Base-by-base conservation (phyloP, 2,888 invertebrate genomes). In the Hirtodrosophila trivittata region DNA sequence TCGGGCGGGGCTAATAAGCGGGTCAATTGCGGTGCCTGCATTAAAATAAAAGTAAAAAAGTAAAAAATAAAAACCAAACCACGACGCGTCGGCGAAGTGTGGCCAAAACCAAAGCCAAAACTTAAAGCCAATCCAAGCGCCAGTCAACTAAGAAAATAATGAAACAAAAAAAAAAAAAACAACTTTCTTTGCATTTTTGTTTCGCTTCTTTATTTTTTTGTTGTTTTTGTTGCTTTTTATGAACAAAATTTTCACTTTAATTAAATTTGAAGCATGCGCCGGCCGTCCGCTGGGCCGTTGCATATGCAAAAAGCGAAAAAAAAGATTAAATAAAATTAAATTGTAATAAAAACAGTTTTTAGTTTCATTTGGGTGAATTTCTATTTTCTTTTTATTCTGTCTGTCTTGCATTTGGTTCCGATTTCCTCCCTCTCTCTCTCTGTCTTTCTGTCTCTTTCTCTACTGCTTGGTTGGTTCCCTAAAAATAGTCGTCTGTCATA, bases 211-310 rank as follows among this genome's bases (percentile, higher is more conserved):
- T 6, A 7, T 35, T 37, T 46, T 58, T 42, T 63, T 50, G 26
- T 49, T 32, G 54, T 60, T 66, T 37, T 57, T 12, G 35, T 49
- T 52, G 28, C 28, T 59, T 57, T 39, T 75, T 72, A 62, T 72
- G 52, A 51, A 52, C 68, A 60, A 77, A 49, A 77, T 82, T 82
- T 82, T 82, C 82, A 85, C 82, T 82, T 82, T 82, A 82, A 82
- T 82, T 82, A 85, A 85, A 82, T 85, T 78, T 82, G 57, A 85
- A 77, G 84, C 86, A 86, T 86, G 86, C 77, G 63, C 75, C 63
- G 42, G 45, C 46, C 32, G 16, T 32, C 49, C 38, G 46, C 47
- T 54, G 64, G 50, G 64, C 69, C 65, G 49, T 77, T 70, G 77
- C 74, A 84, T 80, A 86, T 86, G 86, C 80, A 80, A 84, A 86